Conservation (phyloP, 2,113 vertebrate species). For the Elachura formosa region DNA sequence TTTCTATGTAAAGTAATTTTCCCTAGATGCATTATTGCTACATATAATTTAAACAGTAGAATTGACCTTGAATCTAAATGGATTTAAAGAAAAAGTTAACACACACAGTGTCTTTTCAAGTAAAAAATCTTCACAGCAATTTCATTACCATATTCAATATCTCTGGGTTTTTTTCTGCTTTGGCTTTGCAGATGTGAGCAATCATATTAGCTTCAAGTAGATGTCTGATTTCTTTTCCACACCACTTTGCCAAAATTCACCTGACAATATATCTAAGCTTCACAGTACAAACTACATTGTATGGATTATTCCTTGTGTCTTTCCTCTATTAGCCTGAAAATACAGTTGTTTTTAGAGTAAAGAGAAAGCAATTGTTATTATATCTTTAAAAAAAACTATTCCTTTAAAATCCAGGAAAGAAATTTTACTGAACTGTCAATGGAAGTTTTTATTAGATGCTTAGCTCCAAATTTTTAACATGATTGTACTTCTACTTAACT, state of each 20-base stretch:
- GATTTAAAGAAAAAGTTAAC: background rate
- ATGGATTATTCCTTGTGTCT: background rate
- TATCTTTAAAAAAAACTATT: background rate
- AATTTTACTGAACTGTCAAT: background rate
- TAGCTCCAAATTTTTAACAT: background rate
- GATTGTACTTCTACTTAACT: background rate
- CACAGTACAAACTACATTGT: background rate
- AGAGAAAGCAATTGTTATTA: background rate
- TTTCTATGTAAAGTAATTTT: conserved; percentile 39
- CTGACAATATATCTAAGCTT: background rate
- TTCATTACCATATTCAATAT: background rate
- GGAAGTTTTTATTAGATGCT: background rate
- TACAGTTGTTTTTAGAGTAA: background rate
- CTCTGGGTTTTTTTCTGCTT: background rate
- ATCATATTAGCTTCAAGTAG: background rate
- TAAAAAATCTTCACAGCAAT: background rate
- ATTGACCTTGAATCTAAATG: background rate
- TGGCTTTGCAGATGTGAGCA: background rate
- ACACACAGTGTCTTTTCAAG: background rate
- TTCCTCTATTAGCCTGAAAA: background rate
- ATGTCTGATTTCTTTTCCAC: background rate
- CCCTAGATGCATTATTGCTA: background rate
- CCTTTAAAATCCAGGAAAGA: background rate
- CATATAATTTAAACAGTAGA: background rate
- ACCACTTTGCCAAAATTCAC: background rate